These are phyloP conservation scores for Catocala nupta DNA, from an alignment of 2,888 invertebrate species.

Conservation along the genomic window DNA sequence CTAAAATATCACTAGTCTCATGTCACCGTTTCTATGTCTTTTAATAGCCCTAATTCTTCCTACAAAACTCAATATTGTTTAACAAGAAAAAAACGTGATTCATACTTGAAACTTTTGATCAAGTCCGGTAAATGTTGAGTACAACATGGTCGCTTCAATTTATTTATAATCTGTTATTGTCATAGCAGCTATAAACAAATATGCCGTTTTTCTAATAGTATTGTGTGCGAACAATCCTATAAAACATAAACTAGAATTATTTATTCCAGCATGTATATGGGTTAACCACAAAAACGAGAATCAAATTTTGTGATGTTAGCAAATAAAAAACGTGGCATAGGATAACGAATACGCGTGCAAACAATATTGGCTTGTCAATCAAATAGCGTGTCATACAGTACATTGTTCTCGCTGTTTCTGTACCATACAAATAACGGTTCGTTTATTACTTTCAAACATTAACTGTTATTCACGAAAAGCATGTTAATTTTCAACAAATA, in stretches of 20 bases:
- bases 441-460: conserved; percentile 22
- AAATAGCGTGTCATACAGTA: conserved; percentile 28
- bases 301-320: not conserved
- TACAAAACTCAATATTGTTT: too few relatives aligned
- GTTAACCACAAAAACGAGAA: not conserved
- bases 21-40: too few relatives aligned
- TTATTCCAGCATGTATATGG: not conserved
- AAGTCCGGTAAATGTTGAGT: too few relatives aligned
- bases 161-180: too few relatives aligned
- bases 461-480: conserved; percentile 6
- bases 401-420: conserved; percentile 13
- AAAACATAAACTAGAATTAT: not conserved
- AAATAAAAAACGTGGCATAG: conserved; percentile 25
- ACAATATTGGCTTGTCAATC: conserved; percentile 48
- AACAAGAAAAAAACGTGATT: too few relatives aligned
- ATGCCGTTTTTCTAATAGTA: too few relatives aligned
- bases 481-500: conserved; percentile 11
- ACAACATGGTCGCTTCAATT: too few relatives aligned
- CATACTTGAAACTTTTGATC: too few relatives aligned
- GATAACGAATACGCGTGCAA: conserved; percentile 37
- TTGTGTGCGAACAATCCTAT: too few relatives aligned
- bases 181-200: too few relatives aligned
- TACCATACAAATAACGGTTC: conserved; percentile 4
- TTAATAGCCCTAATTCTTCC: too few relatives aligned
- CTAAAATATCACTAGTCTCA: too few relatives aligned